These are phyloP conservation scores for Leucophenga varia DNA, from an alignment of 1,140 invertebrate species.

Conservation along the genomic window DNA sequence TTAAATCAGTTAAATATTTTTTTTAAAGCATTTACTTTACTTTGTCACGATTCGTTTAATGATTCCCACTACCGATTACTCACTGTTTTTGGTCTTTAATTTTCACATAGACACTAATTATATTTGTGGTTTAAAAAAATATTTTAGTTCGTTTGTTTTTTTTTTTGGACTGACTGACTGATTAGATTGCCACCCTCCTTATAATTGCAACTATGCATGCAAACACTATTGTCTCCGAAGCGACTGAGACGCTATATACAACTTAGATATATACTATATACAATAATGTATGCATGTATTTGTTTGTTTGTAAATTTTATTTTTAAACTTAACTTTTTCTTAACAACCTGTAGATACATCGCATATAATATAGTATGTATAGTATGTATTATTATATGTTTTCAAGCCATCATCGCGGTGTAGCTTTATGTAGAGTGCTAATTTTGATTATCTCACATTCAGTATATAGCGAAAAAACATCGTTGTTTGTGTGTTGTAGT, in stretches of 20 bases:
- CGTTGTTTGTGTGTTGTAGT: slow-evolving; percentile 10
- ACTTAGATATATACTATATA: too few species aligned
- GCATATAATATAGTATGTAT: too few species aligned
- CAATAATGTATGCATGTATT: too few species aligned
- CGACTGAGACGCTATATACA: too few species aligned
- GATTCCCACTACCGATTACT: background rate
- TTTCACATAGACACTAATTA: slow-evolving; percentile 38
- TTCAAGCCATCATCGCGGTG: too few species aligned
- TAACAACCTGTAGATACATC: too few species aligned
- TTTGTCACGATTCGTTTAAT: background rate
- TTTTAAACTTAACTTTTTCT: too few species aligned
- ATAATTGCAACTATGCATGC: slow-evolving; percentile 50
- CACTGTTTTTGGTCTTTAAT: slow-evolving; percentile 15
- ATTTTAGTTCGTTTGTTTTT: too few species aligned
- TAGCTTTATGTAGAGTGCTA: slow-evolving; percentile 45
- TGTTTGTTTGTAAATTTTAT: too few species aligned
- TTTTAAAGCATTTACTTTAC: too few species aligned
- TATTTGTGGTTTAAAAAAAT: slow-evolving; percentile 37
- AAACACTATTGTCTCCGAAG: slow-evolving; percentile 12
- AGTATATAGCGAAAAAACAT: slow-evolving; percentile 30
- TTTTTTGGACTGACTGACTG: slow-evolving; percentile 19
- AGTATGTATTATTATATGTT: too few species aligned
- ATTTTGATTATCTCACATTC: slow-evolving; percentile 53
- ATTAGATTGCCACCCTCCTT: slow-evolving; percentile 31
- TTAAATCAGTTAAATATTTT: too few species aligned